phyloP scores from a whole-genome alignment of 2,888 invertebrate species.

The Bellardia pandia region DNA sequence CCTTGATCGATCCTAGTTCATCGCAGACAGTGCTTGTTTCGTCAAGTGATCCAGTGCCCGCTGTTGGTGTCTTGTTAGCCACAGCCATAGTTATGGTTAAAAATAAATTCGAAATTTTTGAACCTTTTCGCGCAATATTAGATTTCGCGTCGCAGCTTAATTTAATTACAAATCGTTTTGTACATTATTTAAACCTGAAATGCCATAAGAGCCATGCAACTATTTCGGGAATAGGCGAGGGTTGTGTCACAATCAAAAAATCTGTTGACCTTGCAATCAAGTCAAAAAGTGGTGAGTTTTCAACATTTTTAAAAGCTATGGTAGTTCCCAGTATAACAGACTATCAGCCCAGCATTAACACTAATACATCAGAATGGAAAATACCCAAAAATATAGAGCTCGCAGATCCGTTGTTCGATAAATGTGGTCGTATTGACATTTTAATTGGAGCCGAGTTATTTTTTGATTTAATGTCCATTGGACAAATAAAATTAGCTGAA shows the following conservation, averaged over 20 bases:
- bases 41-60: not conserved
- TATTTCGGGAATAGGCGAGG: slow-evolving; percentile 62
- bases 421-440: slow-evolving; percentile 54
- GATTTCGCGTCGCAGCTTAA: slow-evolving; percentile 7
- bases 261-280: slow-evolving; percentile 32
- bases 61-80: not conserved
- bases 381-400: slow-evolving; percentile 65
- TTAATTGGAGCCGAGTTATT: slow-evolving; percentile 71
- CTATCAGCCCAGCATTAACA: slow-evolving; percentile 55
- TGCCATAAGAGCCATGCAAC: slow-evolving; percentile 4
- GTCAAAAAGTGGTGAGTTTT: not conserved
- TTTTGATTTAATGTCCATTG: slow-evolving; percentile 72
- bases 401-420: slow-evolving; percentile 66
- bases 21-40: slow-evolving; percentile 35
- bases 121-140: too few species aligned
- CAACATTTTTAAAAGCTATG: slow-evolving; percentile 26
- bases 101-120: slow-evolving; percentile 32
- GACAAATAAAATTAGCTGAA: slow-evolving; percentile 65
- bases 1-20: not conserved
- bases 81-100: slow-evolving; percentile 28
- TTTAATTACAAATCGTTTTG: slow-evolving; percentile 44
- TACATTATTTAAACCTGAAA: slow-evolving; percentile 48
- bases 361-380: slow-evolving; percentile 60
- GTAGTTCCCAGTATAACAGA: slow-evolving; percentile 55
- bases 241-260: slow-evolving; percentile 30